Evolutionary conservation across 1,140 invertebrate species (phyloP).

Genomic region (Mizuhopecten yessoensis): DNA sequence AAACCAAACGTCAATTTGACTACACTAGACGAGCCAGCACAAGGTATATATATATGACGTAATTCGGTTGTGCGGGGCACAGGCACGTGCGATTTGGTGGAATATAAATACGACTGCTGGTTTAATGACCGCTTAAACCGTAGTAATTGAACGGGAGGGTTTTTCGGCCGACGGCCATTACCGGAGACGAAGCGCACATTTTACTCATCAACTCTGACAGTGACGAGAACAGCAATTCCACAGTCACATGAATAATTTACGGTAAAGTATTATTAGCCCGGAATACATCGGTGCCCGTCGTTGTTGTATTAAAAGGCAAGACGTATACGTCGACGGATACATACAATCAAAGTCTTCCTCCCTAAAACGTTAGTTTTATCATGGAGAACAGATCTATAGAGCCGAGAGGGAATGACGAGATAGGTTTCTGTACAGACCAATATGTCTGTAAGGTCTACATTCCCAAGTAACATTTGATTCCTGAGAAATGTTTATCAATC

Average conservation of each 20-base stretch:
- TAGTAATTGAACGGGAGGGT: neutral
- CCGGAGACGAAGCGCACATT: neutral
- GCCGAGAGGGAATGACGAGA: neutral
- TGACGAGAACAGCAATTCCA: neutral
- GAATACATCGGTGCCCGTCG: neutral
- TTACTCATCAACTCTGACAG: neutral
- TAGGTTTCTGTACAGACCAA: neutral
- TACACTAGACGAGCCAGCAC: too few relatives aligned
- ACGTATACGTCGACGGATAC: neutral
- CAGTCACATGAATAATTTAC: slow-evolving; percentile 28
- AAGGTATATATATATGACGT: too few relatives aligned
- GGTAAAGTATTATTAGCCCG: neutral
- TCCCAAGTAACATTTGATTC: neutral
- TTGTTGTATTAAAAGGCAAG: neutral
- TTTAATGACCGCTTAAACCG: neutral
- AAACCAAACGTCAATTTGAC: too few relatives aligned
- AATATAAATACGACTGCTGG: neutral
- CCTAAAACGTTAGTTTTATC: neutral
- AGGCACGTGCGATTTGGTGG: too few relatives aligned
- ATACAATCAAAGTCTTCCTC: neutral
- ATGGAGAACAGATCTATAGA: neutral
- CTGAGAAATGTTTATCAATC: neutral
- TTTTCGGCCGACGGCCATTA: neutral
- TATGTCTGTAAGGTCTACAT: neutral
- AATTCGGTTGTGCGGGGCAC: too few relatives aligned